These are phyloP conservation scores for Hypselothyrea guttata DNA, from an alignment of 2,888 invertebrate genomes.

Conservation along the genomic window DNA sequence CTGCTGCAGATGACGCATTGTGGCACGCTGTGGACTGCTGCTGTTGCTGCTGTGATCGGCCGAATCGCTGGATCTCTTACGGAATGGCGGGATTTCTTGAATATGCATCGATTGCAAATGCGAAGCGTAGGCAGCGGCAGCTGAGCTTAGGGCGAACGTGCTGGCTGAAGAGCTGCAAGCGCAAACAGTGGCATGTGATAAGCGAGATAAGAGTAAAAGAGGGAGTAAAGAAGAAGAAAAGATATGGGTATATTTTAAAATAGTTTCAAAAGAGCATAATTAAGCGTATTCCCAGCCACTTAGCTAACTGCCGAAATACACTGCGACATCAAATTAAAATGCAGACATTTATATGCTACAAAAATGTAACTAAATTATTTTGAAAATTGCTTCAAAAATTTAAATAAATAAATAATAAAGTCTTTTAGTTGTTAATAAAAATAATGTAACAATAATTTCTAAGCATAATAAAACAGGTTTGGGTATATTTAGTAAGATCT, in stretches of 20 bases:
- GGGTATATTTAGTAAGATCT: too few relatives aligned
- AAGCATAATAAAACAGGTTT: too few relatives aligned
- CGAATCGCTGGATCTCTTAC: conserved; percentile 81
- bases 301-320: too few relatives aligned
- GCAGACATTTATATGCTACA: too few relatives aligned
- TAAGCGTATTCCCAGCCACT: conserved; percentile 14
- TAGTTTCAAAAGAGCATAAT: conserved; percentile 5
- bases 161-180: conserved; percentile 78
- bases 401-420: too few relatives aligned
- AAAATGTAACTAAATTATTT: too few relatives aligned
- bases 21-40: conserved; percentile 79
- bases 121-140: conserved; percentile 47
- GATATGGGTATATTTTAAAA: conserved; percentile 4
- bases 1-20: conserved; percentile 49
- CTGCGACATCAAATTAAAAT: too few relatives aligned
- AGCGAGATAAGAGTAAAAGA: conserved; percentile 34
- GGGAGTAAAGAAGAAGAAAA: conserved; percentile 13
- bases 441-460: too few relatives aligned
- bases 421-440: too few relatives aligned
- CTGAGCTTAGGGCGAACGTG: conserved; percentile 75
- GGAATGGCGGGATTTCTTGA: conserved; percentile 83
- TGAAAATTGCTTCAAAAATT: too few relatives aligned
- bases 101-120: conserved; percentile 81
- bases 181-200: conserved; percentile 32
- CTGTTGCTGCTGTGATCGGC: conserved; percentile 79